These are phyloP conservation scores for Gavialis gangeticus DNA, from an alignment of 2,113 vertebrate genomes.

Conservation along the genomic window DNA sequence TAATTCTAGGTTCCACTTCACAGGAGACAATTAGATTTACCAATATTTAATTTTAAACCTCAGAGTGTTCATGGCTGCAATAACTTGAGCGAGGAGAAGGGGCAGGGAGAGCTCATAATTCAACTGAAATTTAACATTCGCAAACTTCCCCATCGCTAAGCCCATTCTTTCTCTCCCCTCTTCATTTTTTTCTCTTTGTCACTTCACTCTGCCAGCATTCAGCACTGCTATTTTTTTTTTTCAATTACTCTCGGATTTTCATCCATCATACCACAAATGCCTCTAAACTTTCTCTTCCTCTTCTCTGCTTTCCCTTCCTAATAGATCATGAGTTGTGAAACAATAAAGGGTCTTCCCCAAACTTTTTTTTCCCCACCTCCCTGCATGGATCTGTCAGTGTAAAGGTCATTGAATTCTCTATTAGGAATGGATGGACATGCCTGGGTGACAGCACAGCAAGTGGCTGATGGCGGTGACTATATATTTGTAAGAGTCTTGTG, in stretches of 20 bases:
- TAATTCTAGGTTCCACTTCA: constrained; percentile 63
- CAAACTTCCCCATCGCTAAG: constrained; percentile 24
- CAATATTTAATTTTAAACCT: constrained; percentile 76
- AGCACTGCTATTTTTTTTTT: constrained; percentile 21
- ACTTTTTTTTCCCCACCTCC: neutral
- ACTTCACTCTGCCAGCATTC: neutral
- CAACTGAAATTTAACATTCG: constrained; percentile 55
- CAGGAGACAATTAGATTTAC: constrained; percentile 74
- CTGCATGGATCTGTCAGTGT: neutral
- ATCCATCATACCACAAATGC: neutral
- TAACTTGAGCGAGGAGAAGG: constrained; percentile 19
- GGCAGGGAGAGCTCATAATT: constrained; percentile 56
- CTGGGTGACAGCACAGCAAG: constrained; percentile 21
- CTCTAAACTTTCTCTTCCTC: constrained; percentile 5
- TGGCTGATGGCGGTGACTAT: constrained; percentile 5
- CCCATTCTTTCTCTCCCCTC: neutral
- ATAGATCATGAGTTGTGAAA: neutral
- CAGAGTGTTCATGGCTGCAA: constrained; percentile 54
- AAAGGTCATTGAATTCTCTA: constrained; percentile 15
- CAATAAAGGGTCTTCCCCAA: neutral
- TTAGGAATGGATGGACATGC: neutral
- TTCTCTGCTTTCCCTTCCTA: neutral
- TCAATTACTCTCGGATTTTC: constrained; percentile 12
- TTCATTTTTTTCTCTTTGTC: constrained; percentile 43
- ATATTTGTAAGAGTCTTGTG: constrained; percentile 23